A percentile compares a stretch with the other conserved stretches of the same genome.
Evolutionary conservation across 2,888 invertebrate species (phyloP).

Genomic region (Trichacis sp.): DNA sequence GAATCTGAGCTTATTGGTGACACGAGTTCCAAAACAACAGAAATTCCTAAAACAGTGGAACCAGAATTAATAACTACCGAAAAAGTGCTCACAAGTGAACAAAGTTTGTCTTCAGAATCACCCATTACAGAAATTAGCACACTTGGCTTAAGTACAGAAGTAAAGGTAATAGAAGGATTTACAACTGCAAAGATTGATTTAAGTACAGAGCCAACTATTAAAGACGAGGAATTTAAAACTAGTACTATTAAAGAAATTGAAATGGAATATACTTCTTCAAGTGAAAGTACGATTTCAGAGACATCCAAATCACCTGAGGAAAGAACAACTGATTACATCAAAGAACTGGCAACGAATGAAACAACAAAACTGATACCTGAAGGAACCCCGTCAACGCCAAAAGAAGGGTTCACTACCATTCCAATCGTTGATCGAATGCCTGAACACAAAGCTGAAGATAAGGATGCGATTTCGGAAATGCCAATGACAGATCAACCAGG

Average conservation of each 20-base stretch:
- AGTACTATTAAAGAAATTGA: neutral
- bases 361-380: constrained; percentile 12
- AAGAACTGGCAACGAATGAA: constrained; percentile 17
- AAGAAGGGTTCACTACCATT: constrained; percentile 54
- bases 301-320: constrained; percentile 10
- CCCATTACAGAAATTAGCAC: constrained; percentile 13
- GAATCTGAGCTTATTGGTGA: constrained; percentile 16
- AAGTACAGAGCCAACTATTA: neutral
- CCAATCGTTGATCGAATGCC: constrained; percentile 52
- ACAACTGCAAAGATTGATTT: neutral
- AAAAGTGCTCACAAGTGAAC: constrained; percentile 17
- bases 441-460: constrained; percentile 59
- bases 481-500: constrained; percentile 25
- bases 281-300: constrained; percentile 7
- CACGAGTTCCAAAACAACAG: neutral
- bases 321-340: constrained; percentile 3
- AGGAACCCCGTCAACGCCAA: constrained; percentile 39
- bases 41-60: constrained; percentile 32
- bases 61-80: constrained; percentile 13
- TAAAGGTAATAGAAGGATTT: neutral
- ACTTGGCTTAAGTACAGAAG: neutral
- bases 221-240: constrained; percentile 8
- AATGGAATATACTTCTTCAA: constrained; percentile 9
- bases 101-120: constrained; percentile 15
- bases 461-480: constrained; percentile 46